phyloP scores from a whole-genome alignment of 2,797 vertebrate genomes.

The Eulemur mongoz region DNA sequence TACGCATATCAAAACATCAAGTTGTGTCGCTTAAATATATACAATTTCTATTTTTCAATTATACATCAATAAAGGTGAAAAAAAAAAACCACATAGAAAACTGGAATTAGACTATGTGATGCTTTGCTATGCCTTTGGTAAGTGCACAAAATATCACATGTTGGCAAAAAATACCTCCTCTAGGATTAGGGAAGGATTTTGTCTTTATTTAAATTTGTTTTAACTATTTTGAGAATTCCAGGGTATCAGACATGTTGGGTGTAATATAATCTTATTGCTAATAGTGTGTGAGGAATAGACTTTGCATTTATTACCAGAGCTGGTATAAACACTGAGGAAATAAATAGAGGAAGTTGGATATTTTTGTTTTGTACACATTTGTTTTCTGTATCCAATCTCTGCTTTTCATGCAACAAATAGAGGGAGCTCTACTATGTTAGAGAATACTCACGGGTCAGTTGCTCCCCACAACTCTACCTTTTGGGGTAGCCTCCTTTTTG shows the following conservation, averaged over 20 bases:
- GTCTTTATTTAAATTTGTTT: conserved; percentile 89
- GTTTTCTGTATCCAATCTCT: background rate
- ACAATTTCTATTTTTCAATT: background rate
- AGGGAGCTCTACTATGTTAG: background rate
- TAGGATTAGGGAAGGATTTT: conserved; percentile 84
- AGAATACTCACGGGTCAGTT: background rate
- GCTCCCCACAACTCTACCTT: background rate
- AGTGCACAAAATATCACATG: background rate
- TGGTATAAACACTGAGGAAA: background rate
- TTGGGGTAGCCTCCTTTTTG: background rate
- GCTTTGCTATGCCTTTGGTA: background rate
- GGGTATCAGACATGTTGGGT: conserved; percentile 76
- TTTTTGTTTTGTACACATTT: conserved; percentile 31
- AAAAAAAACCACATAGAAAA: background rate
- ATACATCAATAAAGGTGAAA: background rate
- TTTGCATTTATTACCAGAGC: background rate
- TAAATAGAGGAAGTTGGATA: background rate
- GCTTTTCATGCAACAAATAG: background rate
- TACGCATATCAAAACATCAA: background rate
- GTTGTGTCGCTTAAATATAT: background rate
- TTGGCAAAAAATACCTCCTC: conserved; percentile 64
- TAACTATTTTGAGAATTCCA: conserved; percentile 89
- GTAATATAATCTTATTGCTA: background rate
- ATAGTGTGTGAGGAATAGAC: background rate
- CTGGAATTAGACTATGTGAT: background rate